Conservation (phyloP, 2,113 vertebrate species). For the Atrichornis clamosus region DNA sequence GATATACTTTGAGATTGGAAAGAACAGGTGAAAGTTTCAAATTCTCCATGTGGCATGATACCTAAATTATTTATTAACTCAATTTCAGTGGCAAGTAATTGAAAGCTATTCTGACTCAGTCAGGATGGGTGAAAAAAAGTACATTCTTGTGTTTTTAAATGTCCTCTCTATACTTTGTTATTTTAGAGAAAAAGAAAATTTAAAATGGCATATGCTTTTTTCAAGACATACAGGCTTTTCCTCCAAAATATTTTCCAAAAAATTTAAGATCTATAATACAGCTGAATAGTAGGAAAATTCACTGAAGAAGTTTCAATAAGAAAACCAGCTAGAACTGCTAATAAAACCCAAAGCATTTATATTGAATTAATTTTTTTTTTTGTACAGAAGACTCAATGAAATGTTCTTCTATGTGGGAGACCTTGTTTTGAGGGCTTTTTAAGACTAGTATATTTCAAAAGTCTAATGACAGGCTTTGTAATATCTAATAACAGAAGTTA, state of each 20-base stretch:
- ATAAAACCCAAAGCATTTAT: not conserved
- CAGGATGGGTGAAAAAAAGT: not conserved
- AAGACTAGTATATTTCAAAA: not conserved
- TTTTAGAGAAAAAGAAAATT: not conserved
- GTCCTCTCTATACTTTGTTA: not conserved
- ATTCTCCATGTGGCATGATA: not conserved
- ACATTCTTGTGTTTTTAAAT: not conserved
- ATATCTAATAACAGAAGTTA: not conserved
- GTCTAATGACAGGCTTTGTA: not conserved
- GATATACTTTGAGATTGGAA: not conserved
- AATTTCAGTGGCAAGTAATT: not conserved
- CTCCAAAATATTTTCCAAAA: not conserved
- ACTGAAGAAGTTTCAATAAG: not conserved
- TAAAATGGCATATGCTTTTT: not conserved
- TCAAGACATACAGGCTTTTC: not conserved
- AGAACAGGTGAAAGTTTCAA: not conserved
- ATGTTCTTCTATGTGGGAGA: not conserved
- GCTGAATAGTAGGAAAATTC: not conserved
- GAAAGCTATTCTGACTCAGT: not conserved
- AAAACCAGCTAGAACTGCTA: not conserved
- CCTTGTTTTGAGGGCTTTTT: not conserved
- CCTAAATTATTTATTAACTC: not conserved
- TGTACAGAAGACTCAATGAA: too few relatives aligned
- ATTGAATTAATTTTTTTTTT: not conserved
- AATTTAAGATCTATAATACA: not conserved